phyloP scores from a whole-genome alignment of 1,140 invertebrate genomes.

The Drosophila virilis region DNA sequence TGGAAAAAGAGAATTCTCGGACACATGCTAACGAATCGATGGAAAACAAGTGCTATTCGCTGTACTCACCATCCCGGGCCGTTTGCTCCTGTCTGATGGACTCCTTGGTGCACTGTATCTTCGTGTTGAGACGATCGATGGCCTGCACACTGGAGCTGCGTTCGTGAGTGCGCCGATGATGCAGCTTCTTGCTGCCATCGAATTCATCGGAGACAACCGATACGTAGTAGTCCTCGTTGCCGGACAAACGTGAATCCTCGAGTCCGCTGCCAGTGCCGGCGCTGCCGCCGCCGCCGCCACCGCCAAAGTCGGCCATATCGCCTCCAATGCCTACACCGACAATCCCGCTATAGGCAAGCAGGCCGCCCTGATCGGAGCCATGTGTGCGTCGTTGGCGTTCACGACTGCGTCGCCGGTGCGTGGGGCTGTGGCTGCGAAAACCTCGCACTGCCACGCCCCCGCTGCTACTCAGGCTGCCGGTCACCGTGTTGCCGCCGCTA shows the following conservation, averaged over 20 bases:
- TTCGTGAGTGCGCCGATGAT: constrained; percentile 75
- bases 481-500: constrained; percentile 79
- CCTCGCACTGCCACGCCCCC: constrained; percentile 69
- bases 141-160: constrained; percentile 85
- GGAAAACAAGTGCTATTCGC: too few relatives aligned
- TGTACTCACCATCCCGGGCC: constrained; percentile 91
- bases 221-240: constrained; percentile 79
- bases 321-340: constrained; percentile 43
- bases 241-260: constrained; percentile 80
- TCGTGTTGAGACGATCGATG: constrained; percentile 93
- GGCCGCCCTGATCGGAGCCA: constrained; percentile 79
- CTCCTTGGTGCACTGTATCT: constrained; percentile 94
- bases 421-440: constrained; percentile 83
- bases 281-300: constrained; percentile 61
- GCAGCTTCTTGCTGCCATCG: constrained; percentile 75
- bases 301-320: constrained; percentile 60
- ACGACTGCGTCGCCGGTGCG: constrained; percentile 76
- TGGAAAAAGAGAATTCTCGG: not conserved
- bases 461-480: constrained; percentile 69
- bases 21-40: too few relatives aligned
- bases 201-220: constrained; percentile 81
- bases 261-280: constrained; percentile 67
- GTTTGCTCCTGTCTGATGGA: constrained; percentile 95
- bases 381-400: constrained; percentile 77
- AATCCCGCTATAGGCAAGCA: constrained; percentile 74